These are phyloP conservation scores for Melanotaenia maccullochi DNA, from an alignment of 2,797 vertebrate genomes.

Conservation along the genomic window DNA sequence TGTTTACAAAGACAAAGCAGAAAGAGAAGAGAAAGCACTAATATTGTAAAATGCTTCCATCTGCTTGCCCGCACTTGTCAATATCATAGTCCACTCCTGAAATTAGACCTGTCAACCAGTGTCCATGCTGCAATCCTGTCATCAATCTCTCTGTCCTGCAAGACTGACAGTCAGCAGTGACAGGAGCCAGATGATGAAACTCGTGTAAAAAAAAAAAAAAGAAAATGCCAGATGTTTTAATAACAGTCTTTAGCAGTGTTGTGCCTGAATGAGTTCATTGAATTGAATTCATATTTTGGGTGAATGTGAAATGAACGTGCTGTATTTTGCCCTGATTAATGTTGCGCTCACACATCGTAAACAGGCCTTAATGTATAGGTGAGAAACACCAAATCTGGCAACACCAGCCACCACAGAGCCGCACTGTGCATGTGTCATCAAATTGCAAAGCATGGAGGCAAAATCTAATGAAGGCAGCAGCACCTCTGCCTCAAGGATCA, in stretches of 20 bases:
- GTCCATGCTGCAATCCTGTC: conserved; percentile 54
- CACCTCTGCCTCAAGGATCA: no score
- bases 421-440: no score
- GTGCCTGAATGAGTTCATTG: no score
- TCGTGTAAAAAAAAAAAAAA: conserved; percentile 14
- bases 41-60: conserved; percentile 77
- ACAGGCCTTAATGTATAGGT: no score
- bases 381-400: no score
- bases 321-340: no score
- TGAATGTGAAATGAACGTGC: no score
- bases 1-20: conserved; percentile 71
- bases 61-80: conserved; percentile 76
- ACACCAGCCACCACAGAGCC: no score
- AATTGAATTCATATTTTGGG: no score
- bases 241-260: conserved; percentile 9
- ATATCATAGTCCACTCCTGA: conserved; percentile 67
- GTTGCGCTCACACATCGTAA: no score
- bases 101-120: conserved; percentile 61
- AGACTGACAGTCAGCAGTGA: conserved; percentile 28
- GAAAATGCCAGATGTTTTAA: conserved; percentile 33
- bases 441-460: no score
- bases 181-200: conserved; percentile 13
- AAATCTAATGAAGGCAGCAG: no score
- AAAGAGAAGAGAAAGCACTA: conserved; percentile 65
- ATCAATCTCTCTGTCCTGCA: conserved; percentile 42